Conservation (phyloP, 2,888 invertebrate species). For the Rhagophthalmus giganteus region DNA sequence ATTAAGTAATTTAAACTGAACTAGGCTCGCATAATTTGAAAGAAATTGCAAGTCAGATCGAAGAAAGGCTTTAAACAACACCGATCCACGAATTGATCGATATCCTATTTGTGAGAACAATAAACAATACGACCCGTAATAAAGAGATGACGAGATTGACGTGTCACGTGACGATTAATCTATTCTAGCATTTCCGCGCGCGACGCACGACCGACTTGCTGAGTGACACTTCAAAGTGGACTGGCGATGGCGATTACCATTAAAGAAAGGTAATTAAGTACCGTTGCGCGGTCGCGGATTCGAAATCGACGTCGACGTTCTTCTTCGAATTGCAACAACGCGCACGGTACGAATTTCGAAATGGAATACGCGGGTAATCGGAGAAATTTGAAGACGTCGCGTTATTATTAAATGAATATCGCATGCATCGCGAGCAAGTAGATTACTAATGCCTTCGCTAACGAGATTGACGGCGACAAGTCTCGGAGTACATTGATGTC, state of each 20-base stretch:
- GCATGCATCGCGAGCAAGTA: slow-evolving; percentile 26
- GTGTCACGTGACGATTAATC: slow-evolving; percentile 40
- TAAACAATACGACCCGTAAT: slow-evolving; percentile 48
- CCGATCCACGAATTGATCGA: slow-evolving; percentile 34
- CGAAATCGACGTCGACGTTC: neutral
- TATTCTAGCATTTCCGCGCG: slow-evolving; percentile 32
- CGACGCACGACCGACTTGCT: slow-evolving; percentile 51
- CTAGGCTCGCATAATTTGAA: slow-evolving; percentile 33
- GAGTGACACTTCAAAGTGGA: slow-evolving; percentile 48
- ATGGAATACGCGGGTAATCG: neutral
- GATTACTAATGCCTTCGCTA: slow-evolving; percentile 33
- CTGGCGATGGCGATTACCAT: slow-evolving; percentile 42
- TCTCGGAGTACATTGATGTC: slow-evolving; percentile 38
- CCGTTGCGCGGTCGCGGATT: slow-evolving; percentile 34
- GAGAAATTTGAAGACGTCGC: no score
- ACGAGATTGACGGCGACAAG: slow-evolving; percentile 39
- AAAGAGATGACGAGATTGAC: slow-evolving; percentile 45
- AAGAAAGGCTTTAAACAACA: slow-evolving; percentile 36
- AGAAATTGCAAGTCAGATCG: slow-evolving; percentile 38
- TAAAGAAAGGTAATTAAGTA: slow-evolving; percentile 46
- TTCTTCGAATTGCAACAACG: neutral
- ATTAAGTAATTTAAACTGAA: slow-evolving; percentile 47
- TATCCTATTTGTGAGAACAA: slow-evolving; percentile 45
- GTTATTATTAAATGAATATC: slow-evolving; percentile 24
- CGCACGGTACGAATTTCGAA: neutral